phyloP scores from a whole-genome alignment of 2,888 invertebrate genomes.

The Dasysyrphus albostriatus region DNA sequence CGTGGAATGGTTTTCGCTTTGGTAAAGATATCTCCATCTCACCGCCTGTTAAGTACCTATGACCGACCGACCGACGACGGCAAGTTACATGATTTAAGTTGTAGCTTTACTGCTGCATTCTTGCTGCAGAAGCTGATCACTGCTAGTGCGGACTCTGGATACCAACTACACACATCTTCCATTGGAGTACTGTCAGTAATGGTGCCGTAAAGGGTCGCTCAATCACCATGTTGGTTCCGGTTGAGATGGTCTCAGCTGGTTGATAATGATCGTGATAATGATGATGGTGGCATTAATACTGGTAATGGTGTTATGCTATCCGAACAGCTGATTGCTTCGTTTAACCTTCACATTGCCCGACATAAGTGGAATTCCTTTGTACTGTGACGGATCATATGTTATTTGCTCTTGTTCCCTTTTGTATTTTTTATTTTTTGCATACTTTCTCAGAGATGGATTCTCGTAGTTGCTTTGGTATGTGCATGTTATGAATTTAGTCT shows the following conservation, averaged over 20 bases:
- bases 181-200: background rate
- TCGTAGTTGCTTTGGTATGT: slow-evolving; percentile 58
- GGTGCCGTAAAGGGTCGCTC: slow-evolving; percentile 32
- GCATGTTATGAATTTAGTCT: slow-evolving; percentile 51
- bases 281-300: slow-evolving; percentile 47
- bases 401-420: slow-evolving; percentile 42
- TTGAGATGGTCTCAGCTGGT: slow-evolving; percentile 54
- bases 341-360: slow-evolving; percentile 73
- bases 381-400: slow-evolving; percentile 73
- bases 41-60: background rate
- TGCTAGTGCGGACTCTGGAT: background rate
- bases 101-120: slow-evolving; percentile 51
- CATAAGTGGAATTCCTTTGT: slow-evolving; percentile 71
- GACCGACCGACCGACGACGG: background rate
- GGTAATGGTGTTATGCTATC: slow-evolving; percentile 65
- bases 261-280: slow-evolving; percentile 48
- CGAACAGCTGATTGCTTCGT: slow-evolving; percentile 75
- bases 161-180: background rate
- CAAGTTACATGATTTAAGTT: slow-evolving; percentile 36
- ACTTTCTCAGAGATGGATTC: slow-evolving; percentile 51
- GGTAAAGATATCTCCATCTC: slow-evolving; percentile 20
- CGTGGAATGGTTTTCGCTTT: slow-evolving; percentile 56
- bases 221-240: slow-evolving; percentile 41
- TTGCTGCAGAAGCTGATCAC: background rate
- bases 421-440: slow-evolving; percentile 37